These are phyloP conservation scores for Calephelis virginiensis DNA, from an alignment of 1,140 invertebrate genomes.

Conservation along the genomic window DNA sequence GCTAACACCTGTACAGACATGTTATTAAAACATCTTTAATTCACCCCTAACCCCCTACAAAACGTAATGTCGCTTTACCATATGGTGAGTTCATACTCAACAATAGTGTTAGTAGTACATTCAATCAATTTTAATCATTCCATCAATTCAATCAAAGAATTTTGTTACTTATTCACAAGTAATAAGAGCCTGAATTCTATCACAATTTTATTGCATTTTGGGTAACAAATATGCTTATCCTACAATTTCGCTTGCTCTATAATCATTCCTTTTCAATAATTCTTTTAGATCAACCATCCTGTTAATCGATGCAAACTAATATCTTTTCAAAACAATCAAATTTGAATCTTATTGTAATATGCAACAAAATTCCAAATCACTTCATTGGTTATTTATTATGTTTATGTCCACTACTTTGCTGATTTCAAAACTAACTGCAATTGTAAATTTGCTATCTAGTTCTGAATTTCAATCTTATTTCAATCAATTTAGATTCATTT, in stretches of 20 bases:
- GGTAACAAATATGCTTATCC: background rate
- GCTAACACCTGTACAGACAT: slow-evolving; percentile 48
- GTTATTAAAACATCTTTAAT: slow-evolving; percentile 67
- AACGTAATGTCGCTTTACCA: slow-evolving; percentile 54
- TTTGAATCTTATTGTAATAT: slow-evolving; percentile 15
- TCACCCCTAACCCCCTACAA: slow-evolving; percentile 36
- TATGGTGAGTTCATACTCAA: slow-evolving; percentile 58
- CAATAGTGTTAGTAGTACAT: slow-evolving; percentile 41
- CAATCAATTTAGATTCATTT: background rate
- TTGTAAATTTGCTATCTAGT: background rate
- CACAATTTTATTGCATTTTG: background rate
- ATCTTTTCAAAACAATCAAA: slow-evolving; percentile 16
- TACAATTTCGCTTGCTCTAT: slow-evolving; percentile 39
- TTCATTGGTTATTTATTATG: background rate
- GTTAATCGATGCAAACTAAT: slow-evolving; percentile 59
- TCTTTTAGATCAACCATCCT: slow-evolving; percentile 64
- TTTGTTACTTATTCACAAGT: slow-evolving; percentile 8
- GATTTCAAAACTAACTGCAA: background rate
- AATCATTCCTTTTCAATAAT: slow-evolving; percentile 63
- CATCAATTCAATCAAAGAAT: slow-evolving; percentile 3
- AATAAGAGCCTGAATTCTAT: slow-evolving; percentile 21
- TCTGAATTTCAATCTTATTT: background rate
- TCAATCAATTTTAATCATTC: slow-evolving; percentile 24
- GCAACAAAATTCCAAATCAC: background rate
- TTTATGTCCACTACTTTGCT: background rate